Base-by-base conservation (phyloP, 2,888 invertebrate species). In the Iselma pallidipennis region DNA sequence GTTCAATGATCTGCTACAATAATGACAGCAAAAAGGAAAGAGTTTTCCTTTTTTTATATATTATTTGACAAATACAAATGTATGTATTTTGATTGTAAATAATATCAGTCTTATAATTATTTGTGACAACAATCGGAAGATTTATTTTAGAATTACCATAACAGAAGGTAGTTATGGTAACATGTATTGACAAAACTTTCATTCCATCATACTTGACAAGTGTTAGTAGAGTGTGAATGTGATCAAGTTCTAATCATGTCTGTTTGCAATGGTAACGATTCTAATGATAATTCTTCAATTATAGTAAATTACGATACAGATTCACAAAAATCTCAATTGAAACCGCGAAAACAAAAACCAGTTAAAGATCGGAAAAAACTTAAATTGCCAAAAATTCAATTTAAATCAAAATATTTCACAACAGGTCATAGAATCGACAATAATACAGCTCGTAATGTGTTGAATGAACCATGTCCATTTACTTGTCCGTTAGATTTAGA, bases 391-490 rank as follows among this genome's bases (percentile, higher is more conserved):
- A 12, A 2, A 53, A 16, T 12, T 10, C 56, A 59, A 28, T 37
- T 58, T 10, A 60, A 68, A 66, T 50, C 64, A 59, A 76, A 74
- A 61, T 79, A 79, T 59, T 78, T 77, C 58, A 71, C 78, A 2
- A 59, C 71, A 10, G 78, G 75, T 14, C 53, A 64, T 10, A 70
- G 68, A 49, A 70, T 79, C 6, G 72, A 69, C 55, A 67, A 73
- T 7, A 61, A 60, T 21, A 77, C 76, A 51, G 66, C 71, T 59
- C 63, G 79, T 62, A 76, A 82, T 66, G 71, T 81, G 23, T 71
- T 75, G 50, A 66, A 74, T 2, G 82, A 84, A 67, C 77, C 79
- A 33, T 80, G 81, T 0, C 83, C 84, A 1, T 85, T 82, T 66
- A 61, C 69, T 26, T 79, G 80, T 65, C 82, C 84, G 0, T 76